These are phyloP conservation scores for Aphelenchoides besseyi DNA, from an alignment of 1,140 invertebrate genomes.

Conservation along the genomic window DNA sequence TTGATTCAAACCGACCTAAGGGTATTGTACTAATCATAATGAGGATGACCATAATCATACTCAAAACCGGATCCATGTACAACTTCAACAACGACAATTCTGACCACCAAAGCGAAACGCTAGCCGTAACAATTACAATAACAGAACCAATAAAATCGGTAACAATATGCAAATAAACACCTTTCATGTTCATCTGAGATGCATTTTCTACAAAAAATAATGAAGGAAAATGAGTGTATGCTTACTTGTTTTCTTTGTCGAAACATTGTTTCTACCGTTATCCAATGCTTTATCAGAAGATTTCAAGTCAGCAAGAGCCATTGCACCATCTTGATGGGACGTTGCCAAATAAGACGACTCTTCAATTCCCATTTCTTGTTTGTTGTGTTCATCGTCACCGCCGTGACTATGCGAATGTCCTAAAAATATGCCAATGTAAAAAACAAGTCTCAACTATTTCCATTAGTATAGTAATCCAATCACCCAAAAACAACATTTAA, in stretches of 20 bases:
- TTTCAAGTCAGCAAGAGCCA: constrained; percentile 24
- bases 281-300: neutral
- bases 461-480: too few relatives aligned
- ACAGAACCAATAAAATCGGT: constrained; percentile 77
- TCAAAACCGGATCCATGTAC: constrained; percentile 83
- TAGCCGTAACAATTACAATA: constrained; percentile 86
- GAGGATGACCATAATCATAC: constrained; percentile 67
- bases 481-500: too few relatives aligned
- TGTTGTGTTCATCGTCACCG: constrained; percentile 8
- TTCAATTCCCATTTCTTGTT: constrained; percentile 1
- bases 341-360: constrained; percentile 21
- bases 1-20: constrained; percentile 63
- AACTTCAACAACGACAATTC: constrained; percentile 72
- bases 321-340: constrained; percentile 29
- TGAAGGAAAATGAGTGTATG: neutral
- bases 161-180: constrained; percentile 92
- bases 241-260: neutral
- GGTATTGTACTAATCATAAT: constrained; percentile 67
- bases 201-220: constrained; percentile 15
- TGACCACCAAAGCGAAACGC: constrained; percentile 81
- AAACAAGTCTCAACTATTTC: too few relatives aligned
- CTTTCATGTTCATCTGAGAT: constrained; percentile 88
- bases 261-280: neutral
- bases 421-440: constrained; percentile 21
- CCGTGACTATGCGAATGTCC: constrained; percentile 30